Evolutionary conservation across 1,140 invertebrate genomes (phyloP), one percentile per base, ranked within the genome.

Genomic region (Magallana ariakensis): DNA sequence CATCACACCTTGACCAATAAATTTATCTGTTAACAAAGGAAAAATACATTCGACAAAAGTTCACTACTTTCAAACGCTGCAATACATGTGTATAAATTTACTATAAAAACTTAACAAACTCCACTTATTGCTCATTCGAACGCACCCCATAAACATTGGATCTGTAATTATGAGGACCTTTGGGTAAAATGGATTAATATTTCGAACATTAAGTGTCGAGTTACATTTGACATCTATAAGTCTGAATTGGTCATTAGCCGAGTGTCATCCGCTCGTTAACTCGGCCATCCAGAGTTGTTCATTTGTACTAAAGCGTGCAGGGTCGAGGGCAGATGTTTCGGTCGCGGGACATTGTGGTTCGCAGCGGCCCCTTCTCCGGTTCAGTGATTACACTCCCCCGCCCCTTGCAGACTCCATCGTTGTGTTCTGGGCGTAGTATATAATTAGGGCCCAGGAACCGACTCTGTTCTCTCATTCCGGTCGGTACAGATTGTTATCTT

Each of bases 161-260:
- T 11, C 22, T 75, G 66, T 8, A 15, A 75, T 75, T 26, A 19
- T 22, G 33, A 2, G 22, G 66, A 33, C 66, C 66, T 16, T 75
- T 11, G 13, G 66, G 6, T 75, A 13, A 5, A 33, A 19, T 22
- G 13, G 33, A 75, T 75, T 33, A 75, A 75, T 75, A 75, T 75
- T 26, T 75, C 9, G 66, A 75, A 75, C 66, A 75, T 75, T 75
- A 8, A 75, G 66, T 26, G 66, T 26, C 66, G 33, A 8, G 19
- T 75, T 75, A 75, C 22, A 75, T 75, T 75, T 75, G 66, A 75
- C 66, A 75, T 75, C 26, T 75, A 75, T 75, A 75, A 75, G 15
- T 75, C 66, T 75, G 66, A 75, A 9, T 75, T 75, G 66, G 66
- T 75, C 66, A 75, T 75, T 75, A 75, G 22, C 11, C 66, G 33